Base-by-base conservation (phyloP, 2,888 invertebrate genomes). In the Caenorhabditis plicata region DNA sequence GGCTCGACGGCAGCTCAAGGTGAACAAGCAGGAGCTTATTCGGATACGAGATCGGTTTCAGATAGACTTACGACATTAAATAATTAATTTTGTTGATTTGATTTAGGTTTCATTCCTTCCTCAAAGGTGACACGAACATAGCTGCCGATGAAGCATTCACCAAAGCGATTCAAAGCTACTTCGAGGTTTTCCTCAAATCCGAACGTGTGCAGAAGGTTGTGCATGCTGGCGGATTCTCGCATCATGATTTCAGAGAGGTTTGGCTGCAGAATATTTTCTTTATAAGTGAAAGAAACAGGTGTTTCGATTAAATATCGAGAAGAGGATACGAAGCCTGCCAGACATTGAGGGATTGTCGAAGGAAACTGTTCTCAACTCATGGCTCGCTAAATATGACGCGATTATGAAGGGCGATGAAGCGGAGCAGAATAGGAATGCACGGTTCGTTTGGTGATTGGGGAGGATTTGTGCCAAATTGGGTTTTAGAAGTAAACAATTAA, bases 311-410 rank as follows among this genome's bases (percentile, higher is more conserved):
- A 96, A 96, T 84, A 93, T 98, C 81, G 96, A 98, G 84, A 96
- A 96, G 85, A 87, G 96, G 83, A 93, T 82, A 15, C 79, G 92
- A 84, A 93, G 92, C 81, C 87, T 98, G 81, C 98, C 98, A 69
- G 96, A 98, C 87, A 96, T 98, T 82, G 96, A 99, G 85, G 98
- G 98, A 69, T 85, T 98, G 75, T 63, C 62, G 13, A 98, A 98
- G 85, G 96, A 96, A 85, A 96, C 95, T 38, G 96, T 98, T 35
- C 86, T 96, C 70, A 93, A 93, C 66, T 95, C 95, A 38, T 99
- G 98, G 98, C 89, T 99, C 88, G 92, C 94, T 51, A 99, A 95
- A 84, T 96, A 95, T 83, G 98, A 99, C 85, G 92, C 94, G 83
- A 96, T 99, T 81, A 89, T 94, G 83, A 81, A 85, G 43, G 85